These are phyloP conservation scores for Pachyramphus minor DNA, from an alignment of 2,113 vertebrate species.

Conservation along the genomic window DNA sequence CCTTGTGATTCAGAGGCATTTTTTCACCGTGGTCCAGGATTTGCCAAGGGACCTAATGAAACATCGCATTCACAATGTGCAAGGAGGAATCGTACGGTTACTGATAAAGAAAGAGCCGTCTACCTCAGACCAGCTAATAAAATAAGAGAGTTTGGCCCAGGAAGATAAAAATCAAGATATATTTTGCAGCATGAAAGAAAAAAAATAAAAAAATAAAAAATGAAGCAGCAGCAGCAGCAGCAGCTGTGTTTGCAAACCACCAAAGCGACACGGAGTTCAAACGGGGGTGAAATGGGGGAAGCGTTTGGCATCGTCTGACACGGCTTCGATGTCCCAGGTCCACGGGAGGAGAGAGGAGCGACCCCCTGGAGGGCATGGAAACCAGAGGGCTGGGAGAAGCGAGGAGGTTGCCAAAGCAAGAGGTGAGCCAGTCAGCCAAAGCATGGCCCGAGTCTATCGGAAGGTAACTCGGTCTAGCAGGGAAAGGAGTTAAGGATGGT, in stretches of 20 bases:
- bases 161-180: conserved; percentile 57
- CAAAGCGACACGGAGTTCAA: conserved; percentile 51
- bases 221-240: conserved; percentile 5
- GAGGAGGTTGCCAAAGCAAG: conserved; percentile 61
- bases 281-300: conserved; percentile 44
- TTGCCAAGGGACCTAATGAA: background rate
- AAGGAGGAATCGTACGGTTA: background rate
- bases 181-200: conserved; percentile 47
- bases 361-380: conserved; percentile 39
- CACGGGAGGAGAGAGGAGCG: background rate
- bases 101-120: background rate
- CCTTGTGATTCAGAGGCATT: background rate
- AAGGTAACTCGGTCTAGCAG: conserved; percentile 56
- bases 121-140: conserved; percentile 34
- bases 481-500: conserved; percentile 54
- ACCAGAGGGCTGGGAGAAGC: conserved; percentile 61
- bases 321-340: conserved; percentile 31
- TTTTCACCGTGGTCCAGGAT: background rate
- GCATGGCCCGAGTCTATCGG: conserved; percentile 39
- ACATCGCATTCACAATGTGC: fast-evolving
- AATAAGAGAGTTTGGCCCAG: conserved; percentile 56
- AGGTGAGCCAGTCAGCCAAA: conserved; percentile 47
- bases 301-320: conserved; percentile 37
- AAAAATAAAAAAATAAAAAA: background rate
- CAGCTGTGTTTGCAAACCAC: conserved; percentile 54